Evolutionary conservation across 53 echinoderm and acorn worm genomes (phyloP).

Genomic region (Pentamera pediparva): DNA sequence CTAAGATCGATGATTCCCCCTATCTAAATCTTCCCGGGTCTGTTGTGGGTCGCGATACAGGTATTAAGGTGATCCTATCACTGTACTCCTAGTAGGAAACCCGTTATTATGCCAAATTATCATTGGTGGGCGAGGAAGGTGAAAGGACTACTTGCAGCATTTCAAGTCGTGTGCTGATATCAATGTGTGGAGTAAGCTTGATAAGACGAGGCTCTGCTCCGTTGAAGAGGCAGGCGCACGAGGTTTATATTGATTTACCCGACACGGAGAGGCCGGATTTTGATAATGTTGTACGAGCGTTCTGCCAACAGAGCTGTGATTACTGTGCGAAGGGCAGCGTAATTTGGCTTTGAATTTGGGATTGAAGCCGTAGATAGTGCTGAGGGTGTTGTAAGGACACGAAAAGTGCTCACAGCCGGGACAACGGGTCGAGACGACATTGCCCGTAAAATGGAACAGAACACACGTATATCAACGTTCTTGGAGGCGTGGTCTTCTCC

Average conservation of each 20-base stretch:
- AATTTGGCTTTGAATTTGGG: background rate
- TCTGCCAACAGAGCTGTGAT: background rate
- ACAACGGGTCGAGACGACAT: background rate
- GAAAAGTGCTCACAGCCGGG: background rate
- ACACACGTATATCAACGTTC: background rate
- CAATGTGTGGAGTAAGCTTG: background rate
- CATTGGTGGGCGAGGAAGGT: background rate
- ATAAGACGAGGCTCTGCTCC: background rate
- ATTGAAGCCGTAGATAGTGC: conserved; percentile 2
- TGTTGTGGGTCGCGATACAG: too few relatives aligned
- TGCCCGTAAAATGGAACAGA: background rate
- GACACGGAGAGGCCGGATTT: background rate
- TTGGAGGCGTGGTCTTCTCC: background rate
- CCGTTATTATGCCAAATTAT: conserved; percentile 27
- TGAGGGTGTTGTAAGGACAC: background rate
- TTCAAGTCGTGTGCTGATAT: conserved; percentile 16
- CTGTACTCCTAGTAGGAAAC: background rate
- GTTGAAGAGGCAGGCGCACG: background rate
- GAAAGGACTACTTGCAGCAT: conserved; percentile 3
- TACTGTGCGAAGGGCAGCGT: background rate
- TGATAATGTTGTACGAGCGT: background rate
- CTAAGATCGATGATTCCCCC: too few relatives aligned
- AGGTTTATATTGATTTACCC: background rate
- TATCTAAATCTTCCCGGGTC: too few relatives aligned
- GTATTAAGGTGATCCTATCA: too few relatives aligned